Evolutionary conservation across 2,888 invertebrate genomes (phyloP).

Genomic region (Tromatobia lineatoria): DNA sequence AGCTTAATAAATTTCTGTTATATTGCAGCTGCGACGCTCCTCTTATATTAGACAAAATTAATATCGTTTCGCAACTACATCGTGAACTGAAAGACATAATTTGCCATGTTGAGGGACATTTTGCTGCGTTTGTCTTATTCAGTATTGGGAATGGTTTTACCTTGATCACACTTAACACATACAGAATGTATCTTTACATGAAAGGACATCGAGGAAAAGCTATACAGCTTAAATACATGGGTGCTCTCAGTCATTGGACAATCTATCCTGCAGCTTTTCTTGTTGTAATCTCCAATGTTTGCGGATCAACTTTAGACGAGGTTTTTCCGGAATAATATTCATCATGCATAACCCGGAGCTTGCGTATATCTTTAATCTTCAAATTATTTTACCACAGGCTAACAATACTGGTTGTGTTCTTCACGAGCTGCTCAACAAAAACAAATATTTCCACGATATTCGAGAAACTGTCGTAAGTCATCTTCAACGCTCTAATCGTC

Average conservation of each 20-base stretch:
- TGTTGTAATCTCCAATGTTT: slow-evolving; percentile 8
- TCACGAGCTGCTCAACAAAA: not conserved
- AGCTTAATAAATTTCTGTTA: not conserved
- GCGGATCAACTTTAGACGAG: slow-evolving; percentile 22
- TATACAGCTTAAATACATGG: not conserved
- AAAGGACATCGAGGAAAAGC: not conserved
- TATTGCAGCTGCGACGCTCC: not conserved
- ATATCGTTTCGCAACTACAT: slow-evolving; percentile 21
- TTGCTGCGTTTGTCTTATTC: not conserved
- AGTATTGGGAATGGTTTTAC: not conserved
- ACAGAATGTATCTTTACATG: not conserved
- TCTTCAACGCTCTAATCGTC: too few species aligned
- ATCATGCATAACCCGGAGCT: not conserved
- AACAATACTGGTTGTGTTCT: slow-evolving; percentile 17
- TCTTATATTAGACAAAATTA: not conserved
- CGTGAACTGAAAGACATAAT: slow-evolving; percentile 29
- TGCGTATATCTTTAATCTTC: not conserved
- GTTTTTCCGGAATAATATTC: not conserved
- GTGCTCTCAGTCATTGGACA: not conserved
- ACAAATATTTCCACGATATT: not conserved
- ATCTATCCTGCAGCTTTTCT: not conserved
- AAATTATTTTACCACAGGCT: not conserved
- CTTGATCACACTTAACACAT: not conserved
- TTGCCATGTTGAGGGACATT: slow-evolving; percentile 5
- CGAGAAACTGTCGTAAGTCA: not conserved